Conservation (phyloP, 2,797 vertebrate species). For the Danio aesculapii region DNA sequence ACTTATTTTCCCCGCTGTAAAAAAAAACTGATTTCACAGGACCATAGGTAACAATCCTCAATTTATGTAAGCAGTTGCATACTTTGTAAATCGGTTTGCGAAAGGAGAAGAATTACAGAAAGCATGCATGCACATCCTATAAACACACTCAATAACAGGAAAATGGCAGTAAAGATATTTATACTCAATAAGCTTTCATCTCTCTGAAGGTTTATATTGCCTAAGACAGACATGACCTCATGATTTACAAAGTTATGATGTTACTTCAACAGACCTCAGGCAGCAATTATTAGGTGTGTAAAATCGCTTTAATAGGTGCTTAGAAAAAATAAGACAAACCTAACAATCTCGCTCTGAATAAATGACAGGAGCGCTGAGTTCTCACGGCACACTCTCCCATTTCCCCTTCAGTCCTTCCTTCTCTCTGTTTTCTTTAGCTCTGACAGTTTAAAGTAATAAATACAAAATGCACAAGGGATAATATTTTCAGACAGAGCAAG, state of each 20-base stretch:
- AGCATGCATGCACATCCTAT: no score
- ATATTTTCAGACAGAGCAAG: slow-evolving; percentile 44
- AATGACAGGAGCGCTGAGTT: slow-evolving; percentile 23
- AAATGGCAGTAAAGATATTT: not conserved
- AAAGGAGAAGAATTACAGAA: no score
- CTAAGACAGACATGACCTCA: slow-evolving; percentile 17
- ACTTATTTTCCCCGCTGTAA: no score
- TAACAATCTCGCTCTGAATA: slow-evolving; percentile 34
- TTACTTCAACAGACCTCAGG: slow-evolving; percentile 13
- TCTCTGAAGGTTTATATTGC: slow-evolving; percentile 6
- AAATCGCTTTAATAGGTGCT: not conserved
- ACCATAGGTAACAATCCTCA: no score
- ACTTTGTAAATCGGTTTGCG: no score
- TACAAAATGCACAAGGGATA: slow-evolving; percentile 49
- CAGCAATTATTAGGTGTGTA: slow-evolving; percentile 26
- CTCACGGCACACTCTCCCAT: slow-evolving; percentile 26
- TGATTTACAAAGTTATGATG: slow-evolving; percentile 8
- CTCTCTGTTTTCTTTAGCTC: slow-evolving; percentile 30
- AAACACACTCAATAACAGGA: no score
- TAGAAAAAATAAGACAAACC: slow-evolving; percentile 37
- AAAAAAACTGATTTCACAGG: no score
- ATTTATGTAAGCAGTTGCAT: no score
- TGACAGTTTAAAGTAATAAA: slow-evolving; percentile 55
- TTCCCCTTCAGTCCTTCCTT: slow-evolving; percentile 12
- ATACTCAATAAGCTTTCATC: not conserved